phyloP scores from a whole-genome alignment of 2,113 vertebrate species.

The Anolis sagrei region DNA sequence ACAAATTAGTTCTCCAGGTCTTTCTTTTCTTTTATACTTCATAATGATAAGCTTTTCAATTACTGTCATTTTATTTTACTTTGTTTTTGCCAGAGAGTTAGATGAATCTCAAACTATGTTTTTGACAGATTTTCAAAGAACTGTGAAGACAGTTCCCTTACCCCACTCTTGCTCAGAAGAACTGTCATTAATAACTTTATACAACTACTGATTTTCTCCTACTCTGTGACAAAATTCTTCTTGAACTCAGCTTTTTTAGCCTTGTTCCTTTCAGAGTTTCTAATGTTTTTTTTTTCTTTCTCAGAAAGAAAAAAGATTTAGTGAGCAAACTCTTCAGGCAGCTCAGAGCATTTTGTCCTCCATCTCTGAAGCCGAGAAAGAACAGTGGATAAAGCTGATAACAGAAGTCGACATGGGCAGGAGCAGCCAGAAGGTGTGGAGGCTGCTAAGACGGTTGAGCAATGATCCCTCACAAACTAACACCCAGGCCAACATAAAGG shows the following conservation, averaged over 20 bases:
- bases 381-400: too few species aligned
- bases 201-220: not conserved
- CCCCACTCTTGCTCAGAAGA: not conserved
- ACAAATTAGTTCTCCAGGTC: not conserved
- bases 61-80: not conserved
- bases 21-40: not conserved
- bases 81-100: not conserved
- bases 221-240: not conserved
- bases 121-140: not conserved
- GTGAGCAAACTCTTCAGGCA: too few species aligned
- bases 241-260: not conserved
- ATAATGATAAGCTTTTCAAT: conserved; percentile 1
- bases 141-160: not conserved
- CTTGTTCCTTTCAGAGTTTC: too few species aligned
- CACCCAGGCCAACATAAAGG: too few species aligned
- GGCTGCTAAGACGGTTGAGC: too few species aligned
- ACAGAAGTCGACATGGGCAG: too few species aligned
- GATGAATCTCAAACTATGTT: not conserved
- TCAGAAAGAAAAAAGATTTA: too few species aligned
- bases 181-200: not conserved
- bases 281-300: too few species aligned
- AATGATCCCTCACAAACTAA: too few species aligned
- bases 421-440: too few species aligned
- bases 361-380: too few species aligned
- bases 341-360: too few species aligned